Evolutionary conservation across 2,113 vertebrate genomes (phyloP).

Genomic region (Mus pahari): DNA sequence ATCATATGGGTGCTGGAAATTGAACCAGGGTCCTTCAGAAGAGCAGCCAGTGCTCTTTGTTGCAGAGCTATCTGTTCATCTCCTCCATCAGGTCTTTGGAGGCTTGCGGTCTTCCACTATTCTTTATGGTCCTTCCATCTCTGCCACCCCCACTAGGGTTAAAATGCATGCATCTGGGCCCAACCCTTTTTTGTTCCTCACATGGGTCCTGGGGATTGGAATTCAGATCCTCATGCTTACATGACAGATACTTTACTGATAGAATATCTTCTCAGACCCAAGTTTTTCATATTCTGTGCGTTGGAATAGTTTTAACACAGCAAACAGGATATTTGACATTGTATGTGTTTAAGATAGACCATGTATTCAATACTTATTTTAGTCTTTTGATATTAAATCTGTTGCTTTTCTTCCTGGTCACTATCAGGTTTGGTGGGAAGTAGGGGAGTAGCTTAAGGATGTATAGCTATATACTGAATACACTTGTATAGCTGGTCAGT

Average conservation of each 20-base stretch:
- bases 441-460: not conserved
- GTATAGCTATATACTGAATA: too few relatives aligned
- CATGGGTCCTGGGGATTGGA: not conserved
- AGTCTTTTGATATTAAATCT: not conserved
- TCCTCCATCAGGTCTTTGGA: not conserved
- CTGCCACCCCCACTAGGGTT: not conserved
- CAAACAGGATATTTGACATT: conserved; percentile 1
- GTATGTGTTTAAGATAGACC: not conserved
- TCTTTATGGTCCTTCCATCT: not conserved
- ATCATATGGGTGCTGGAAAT: not conserved
- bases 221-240: not conserved
- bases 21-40: not conserved
- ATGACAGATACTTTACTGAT: not conserved
- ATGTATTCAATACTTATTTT: not conserved
- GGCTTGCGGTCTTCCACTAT: not conserved
- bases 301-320: not conserved
- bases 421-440: not conserved
- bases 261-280: not conserved
- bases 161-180: not conserved
- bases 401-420: not conserved
- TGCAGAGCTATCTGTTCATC: not conserved
- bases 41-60: not conserved
- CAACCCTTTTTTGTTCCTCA: not conserved
- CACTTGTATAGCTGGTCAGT: not conserved
- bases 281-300: not conserved